Conservation (phyloP, 92 coral and sea anemone genomes). For the Zoanthus solanderi region DNA sequence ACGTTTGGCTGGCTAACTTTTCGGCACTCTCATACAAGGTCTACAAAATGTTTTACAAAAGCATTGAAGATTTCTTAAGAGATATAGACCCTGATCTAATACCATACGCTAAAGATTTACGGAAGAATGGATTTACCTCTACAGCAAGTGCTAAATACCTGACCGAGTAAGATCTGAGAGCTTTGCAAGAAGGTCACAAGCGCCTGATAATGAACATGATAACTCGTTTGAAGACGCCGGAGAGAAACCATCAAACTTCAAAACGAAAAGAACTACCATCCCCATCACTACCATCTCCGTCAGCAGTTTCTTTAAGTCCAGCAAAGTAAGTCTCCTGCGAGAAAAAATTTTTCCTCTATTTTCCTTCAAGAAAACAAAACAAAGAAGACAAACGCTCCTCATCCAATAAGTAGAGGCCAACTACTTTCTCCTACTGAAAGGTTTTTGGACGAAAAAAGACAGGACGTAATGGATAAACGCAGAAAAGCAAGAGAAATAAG, state of each 20-base stretch:
- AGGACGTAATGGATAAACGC: neutral
- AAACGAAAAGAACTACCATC: neutral
- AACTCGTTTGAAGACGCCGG: conserved; percentile 9
- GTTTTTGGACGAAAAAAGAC: neutral
- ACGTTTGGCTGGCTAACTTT: neutral
- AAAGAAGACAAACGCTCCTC: neutral
- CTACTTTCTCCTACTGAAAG: neutral
- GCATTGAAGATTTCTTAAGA: neutral
- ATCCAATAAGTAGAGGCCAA: neutral
- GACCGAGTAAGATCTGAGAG: too few species aligned
- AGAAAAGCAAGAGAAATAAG: neutral
- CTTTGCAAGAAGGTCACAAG: neutral
- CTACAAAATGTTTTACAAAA: neutral
- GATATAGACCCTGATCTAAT: neutral
- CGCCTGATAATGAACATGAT: conserved; percentile 1
- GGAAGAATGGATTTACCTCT: neutral
- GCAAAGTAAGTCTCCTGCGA: neutral
- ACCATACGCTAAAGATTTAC: neutral
- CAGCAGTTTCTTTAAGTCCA: neutral
- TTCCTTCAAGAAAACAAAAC: neutral
- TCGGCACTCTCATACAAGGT: neutral
- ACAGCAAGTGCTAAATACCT: too few species aligned
- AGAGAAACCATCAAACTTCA: neutral
- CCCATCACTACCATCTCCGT: neutral
- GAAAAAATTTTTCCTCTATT: neutral